A percentile compares a stretch with the other conserved stretches of the same genome.
phyloP scores from a whole-genome alignment of 2,113 vertebrate species.

The Anarrhichthys ocellatus region DNA sequence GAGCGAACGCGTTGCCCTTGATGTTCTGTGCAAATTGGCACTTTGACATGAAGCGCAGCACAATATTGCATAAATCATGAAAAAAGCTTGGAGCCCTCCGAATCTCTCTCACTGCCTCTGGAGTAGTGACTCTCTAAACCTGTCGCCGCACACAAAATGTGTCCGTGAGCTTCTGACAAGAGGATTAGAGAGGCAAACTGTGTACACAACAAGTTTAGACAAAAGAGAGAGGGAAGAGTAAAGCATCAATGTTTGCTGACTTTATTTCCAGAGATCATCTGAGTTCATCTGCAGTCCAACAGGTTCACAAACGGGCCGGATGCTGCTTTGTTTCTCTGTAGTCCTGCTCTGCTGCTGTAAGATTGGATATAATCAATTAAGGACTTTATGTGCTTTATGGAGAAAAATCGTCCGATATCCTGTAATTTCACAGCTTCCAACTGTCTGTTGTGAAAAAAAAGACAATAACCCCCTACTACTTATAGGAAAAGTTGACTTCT shows the following conservation, averaged over 20 bases:
- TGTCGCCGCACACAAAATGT: not conserved
- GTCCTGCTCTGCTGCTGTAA: too few species aligned
- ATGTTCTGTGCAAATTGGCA: conserved; percentile 46
- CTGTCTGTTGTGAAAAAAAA: too few species aligned
- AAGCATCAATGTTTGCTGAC: not conserved
- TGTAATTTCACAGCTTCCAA: too few species aligned
- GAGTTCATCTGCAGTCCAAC: too few species aligned
- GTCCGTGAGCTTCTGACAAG: not conserved
- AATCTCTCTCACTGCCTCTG: not conserved
- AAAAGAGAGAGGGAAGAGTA: not conserved
- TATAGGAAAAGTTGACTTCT: too few species aligned
- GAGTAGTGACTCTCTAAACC: not conserved
- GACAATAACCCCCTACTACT: too few species aligned
- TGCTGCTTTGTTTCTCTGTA: not conserved
- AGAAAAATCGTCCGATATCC: too few species aligned
- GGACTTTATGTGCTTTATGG: too few species aligned
- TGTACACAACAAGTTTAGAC: not conserved
- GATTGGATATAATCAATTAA: too few species aligned
- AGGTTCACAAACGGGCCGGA: not conserved
- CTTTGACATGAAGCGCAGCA: conserved; percentile 29
- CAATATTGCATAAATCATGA: conserved; percentile 39
- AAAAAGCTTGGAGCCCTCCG: conserved; percentile 10
- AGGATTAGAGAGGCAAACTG: not conserved
- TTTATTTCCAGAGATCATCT: not conserved
- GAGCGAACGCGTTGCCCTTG: conserved; percentile 13